Evolutionary conservation across 2,113 vertebrate genomes (phyloP), one percentile per base, ranked within the genome.

Genomic region (Nipponia nippon): DNA sequence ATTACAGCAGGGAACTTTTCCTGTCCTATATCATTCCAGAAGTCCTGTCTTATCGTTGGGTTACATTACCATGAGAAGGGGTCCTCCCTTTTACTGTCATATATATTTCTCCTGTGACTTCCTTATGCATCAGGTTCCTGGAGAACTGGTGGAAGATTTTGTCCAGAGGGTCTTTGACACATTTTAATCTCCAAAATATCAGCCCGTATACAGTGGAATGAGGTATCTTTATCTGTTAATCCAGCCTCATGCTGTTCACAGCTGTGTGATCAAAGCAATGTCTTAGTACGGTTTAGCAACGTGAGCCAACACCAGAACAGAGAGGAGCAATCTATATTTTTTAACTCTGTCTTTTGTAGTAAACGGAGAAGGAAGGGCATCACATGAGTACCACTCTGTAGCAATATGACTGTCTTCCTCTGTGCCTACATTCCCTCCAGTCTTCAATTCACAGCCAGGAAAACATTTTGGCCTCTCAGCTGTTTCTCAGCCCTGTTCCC

Each of bases 331-430:
- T 66, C 21, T 25, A 4, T 44, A 36, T 36, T 80, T 83, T 83
- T 76, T 16, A 93, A 22, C 52, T 66, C 26, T 49, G 11, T 27
- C 23, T 44, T 83, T 67, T 36, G 50, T 10, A 30, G 42, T 12
- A 52, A 52, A 40, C 3, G 5, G 25, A 77, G 32, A 61, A 90
- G 29, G 66, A 73, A 40, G 23, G 30, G 52, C 32, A 61, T 38
- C 12, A 34, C 23, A 29, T 11, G 9, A 62, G 14, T 13, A 27
- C 20, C 21, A 26, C 22, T 65, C 27, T 17, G 17, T 34, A 18
- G 21, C 26, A 61, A 8, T 40, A 40, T 0, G 0, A 27, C 40
- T 47, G 12, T n/a, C 29, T 63, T 92, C 32, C 27, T 22, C 26
- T 25, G 13, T 42, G 14, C 7, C 46, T 65, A 17, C 40, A 42